Conservation (phyloP, 2,113 vertebrate genomes). For the Corapipo altera region DNA sequence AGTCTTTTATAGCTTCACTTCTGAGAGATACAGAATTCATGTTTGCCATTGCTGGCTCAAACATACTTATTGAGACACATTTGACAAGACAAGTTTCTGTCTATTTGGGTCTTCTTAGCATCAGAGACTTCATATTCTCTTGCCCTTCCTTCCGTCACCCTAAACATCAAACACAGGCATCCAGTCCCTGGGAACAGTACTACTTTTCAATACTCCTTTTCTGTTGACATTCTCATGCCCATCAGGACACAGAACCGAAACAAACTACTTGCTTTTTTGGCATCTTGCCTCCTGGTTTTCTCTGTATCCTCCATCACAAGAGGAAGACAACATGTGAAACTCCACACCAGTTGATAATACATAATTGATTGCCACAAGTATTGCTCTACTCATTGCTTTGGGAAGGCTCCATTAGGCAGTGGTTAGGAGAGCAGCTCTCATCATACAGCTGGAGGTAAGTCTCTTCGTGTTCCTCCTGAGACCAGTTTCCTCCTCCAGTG, state of each 20-base stretch:
- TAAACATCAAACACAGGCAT: neutral
- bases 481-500: neutral
- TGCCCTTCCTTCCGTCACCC: neutral
- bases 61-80: neutral
- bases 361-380: neutral
- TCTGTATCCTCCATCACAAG: neutral
- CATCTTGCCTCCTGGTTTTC: neutral
- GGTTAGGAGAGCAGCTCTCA: neutral
- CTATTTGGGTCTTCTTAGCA: neutral
- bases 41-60: neutral
- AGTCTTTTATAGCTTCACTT: neutral
- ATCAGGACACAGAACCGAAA: neutral
- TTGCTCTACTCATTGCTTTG: neutral
- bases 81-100: neutral
- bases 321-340: neutral
- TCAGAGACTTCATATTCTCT: neutral
- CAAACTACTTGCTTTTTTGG: neutral
- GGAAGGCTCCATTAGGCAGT: neutral
- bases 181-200: neutral
- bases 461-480: neutral
- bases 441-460: neutral
- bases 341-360: neutral
- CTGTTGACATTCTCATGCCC: neutral
- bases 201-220: neutral
- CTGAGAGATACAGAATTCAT: neutral